These are phyloP conservation scores for Physocephala rufipes DNA, from an alignment of 2,888 invertebrate genomes.

Conservation along the genomic window DNA sequence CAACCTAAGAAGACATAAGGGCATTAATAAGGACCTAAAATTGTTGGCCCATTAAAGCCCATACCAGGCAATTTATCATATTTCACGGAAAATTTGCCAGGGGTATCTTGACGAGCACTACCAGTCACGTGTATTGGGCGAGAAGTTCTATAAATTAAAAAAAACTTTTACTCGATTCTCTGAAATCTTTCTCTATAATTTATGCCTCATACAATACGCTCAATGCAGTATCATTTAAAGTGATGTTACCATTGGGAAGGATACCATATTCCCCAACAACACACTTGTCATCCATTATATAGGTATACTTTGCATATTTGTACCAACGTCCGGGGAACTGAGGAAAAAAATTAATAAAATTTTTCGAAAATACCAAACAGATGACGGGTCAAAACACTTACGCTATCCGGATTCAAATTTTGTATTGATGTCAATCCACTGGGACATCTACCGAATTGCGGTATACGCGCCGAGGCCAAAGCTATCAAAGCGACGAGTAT, in stretches of 20 bases:
- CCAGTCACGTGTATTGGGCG: conserved; percentile 46
- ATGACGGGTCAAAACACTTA: conserved; percentile 35
- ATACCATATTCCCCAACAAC: conserved; percentile 72
- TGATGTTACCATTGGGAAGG: conserved; percentile 62
- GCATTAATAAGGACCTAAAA: background rate
- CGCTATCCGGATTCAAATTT: conserved; percentile 67
- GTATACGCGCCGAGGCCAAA: conserved; percentile 67
- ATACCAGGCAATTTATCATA: conserved; percentile 48
- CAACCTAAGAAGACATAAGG: background rate
- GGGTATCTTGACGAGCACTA: conserved; percentile 43
- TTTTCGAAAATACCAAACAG: background rate
- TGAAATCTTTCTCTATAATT: conserved; percentile 43
- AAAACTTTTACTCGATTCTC: background rate
- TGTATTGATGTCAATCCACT: conserved; percentile 68
- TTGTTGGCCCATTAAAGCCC: too few species aligned
- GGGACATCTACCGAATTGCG: conserved; percentile 72
- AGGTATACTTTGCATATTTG: conserved; percentile 77
- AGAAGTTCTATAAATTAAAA: conserved; percentile 40
- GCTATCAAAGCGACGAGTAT: background rate
- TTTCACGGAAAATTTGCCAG: conserved; percentile 48
- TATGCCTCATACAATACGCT: conserved; percentile 64
- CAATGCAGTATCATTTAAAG: conserved; percentile 67
- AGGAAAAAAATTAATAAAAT: conserved; percentile 31
- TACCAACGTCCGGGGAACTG: conserved; percentile 80
- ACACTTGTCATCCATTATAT: conserved; percentile 75